Evolutionary conservation across 2,888 invertebrate genomes (phyloP).

Genomic region (Cataglyphis livida): DNA sequence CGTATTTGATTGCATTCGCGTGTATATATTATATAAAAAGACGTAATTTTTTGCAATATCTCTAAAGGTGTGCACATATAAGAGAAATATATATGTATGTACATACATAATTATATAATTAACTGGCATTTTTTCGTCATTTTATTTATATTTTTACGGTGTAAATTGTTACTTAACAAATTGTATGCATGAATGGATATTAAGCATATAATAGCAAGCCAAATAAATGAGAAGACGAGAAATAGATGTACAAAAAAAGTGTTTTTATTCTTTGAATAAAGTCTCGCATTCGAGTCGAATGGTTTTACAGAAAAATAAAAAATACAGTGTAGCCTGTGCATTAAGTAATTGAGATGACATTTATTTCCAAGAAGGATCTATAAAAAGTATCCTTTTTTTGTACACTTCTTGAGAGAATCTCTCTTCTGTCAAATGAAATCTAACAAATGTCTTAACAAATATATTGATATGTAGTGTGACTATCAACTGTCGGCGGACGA

Average conservation of each 20-base stretch:
- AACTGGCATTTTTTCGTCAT: slow-evolving; percentile 9
- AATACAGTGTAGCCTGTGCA: slow-evolving; percentile 56
- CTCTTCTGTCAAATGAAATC: slow-evolving; percentile 36
- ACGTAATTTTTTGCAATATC: not conserved
- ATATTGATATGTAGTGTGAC: slow-evolving; percentile 69
- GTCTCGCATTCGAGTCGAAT: slow-evolving; percentile 56
- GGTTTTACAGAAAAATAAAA: slow-evolving; percentile 61
- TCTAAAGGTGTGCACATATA: not conserved
- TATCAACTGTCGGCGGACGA: slow-evolving; percentile 56
- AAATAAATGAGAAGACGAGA: slow-evolving; percentile 60
- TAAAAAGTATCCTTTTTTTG: slow-evolving; percentile 21
- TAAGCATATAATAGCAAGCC: not conserved
- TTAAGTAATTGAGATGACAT: slow-evolving; percentile 50
- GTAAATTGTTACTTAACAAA: not conserved
- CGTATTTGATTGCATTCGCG: not conserved
- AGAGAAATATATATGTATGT: slow-evolving; percentile 5
- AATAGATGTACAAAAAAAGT: slow-evolving; percentile 73
- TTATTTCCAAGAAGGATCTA: slow-evolving; percentile 42
- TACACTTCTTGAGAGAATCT: slow-evolving; percentile 43
- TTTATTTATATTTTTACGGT: not conserved
- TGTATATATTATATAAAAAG: not conserved
- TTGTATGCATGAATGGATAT: not conserved
- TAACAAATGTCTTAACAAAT: slow-evolving; percentile 60
- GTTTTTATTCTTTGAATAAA: slow-evolving; percentile 65
- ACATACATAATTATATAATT: slow-evolving; percentile 12